phyloP scores from a whole-genome alignment of 2,797 vertebrate genomes.

The Mallotus villosus region DNA sequence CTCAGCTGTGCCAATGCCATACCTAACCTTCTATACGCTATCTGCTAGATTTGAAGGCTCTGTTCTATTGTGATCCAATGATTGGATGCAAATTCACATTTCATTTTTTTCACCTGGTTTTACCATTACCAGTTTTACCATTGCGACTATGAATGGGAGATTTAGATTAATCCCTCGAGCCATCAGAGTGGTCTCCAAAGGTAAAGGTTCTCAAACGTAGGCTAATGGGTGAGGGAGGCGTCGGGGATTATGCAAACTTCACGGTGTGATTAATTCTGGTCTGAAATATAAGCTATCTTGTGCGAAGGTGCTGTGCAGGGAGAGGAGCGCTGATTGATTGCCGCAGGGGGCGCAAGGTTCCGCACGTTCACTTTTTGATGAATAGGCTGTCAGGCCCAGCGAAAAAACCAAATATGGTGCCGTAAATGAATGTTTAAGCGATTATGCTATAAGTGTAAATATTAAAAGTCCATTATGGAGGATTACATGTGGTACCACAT shows the following conservation, averaged over 20 bases:
- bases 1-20: not conserved
- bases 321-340: constrained; percentile 81
- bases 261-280: constrained; percentile 75
- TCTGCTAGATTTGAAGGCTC: constrained; percentile 9
- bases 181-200: constrained; percentile 66
- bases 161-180: constrained; percentile 68
- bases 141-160: constrained; percentile 47
- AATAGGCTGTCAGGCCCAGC: constrained; percentile 79
- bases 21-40: too few relatives aligned
- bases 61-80: constrained; percentile 38
- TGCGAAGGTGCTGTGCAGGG: constrained; percentile 55
- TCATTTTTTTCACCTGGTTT: constrained; percentile 25
- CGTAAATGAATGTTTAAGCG: constrained; percentile 76
- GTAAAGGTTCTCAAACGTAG: constrained; percentile 67
- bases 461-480: constrained; percentile 79
- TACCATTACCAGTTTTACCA: constrained; percentile 40
- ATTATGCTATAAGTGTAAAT: constrained; percentile 80
- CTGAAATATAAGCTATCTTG: constrained; percentile 63
- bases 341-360: constrained; percentile 71
- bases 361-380: constrained; percentile 78
- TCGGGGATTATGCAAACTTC: constrained; percentile 76
- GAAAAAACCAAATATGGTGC: constrained; percentile 75
- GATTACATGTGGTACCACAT: constrained; percentile 74
- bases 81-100: constrained; percentile 33
- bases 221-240: constrained; percentile 53